A percentile compares a stretch with the other conserved stretches of the same genome.
phyloP scores from a whole-genome alignment of 2,797 vertebrate species.

The Lacerta viridis region DNA sequence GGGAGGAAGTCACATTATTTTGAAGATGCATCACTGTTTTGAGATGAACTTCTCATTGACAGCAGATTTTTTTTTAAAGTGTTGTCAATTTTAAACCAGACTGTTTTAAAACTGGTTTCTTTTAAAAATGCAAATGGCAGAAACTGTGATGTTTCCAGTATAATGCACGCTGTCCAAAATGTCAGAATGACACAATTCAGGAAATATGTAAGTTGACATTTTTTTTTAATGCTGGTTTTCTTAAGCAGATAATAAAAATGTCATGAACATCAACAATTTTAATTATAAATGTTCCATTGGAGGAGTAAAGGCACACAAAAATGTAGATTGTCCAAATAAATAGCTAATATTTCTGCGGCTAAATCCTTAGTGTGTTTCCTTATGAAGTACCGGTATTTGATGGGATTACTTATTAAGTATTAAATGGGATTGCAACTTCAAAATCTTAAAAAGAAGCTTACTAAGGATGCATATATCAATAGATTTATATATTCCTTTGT shows the following conservation, averaged over 20 bases:
- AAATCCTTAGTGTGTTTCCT: background rate
- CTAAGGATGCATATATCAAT: constrained; percentile 23
- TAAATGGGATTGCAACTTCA: background rate
- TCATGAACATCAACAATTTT: background rate
- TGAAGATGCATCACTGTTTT: background rate
- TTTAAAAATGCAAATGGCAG: background rate
- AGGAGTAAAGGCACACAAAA: background rate
- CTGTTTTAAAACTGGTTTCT: background rate
- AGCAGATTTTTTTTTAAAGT: too few relatives aligned
- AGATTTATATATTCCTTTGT: constrained; percentile 36
- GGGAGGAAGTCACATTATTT: background rate
- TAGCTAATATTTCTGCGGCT: background rate
- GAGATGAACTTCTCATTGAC: background rate
- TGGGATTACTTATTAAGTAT: background rate
- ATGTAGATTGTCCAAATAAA: background rate
- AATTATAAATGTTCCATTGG: background rate
- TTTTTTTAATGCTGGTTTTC: background rate
- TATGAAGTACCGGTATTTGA: background rate
- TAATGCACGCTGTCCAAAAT: background rate
- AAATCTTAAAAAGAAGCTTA: background rate
- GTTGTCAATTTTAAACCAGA: background rate
- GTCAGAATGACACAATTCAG: background rate
- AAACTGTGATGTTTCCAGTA: background rate
- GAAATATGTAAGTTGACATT: background rate
- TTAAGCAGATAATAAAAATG: background rate